Evolutionary conservation across 1,140 invertebrate genomes (phyloP).

Genomic region (Apis florea): DNA sequence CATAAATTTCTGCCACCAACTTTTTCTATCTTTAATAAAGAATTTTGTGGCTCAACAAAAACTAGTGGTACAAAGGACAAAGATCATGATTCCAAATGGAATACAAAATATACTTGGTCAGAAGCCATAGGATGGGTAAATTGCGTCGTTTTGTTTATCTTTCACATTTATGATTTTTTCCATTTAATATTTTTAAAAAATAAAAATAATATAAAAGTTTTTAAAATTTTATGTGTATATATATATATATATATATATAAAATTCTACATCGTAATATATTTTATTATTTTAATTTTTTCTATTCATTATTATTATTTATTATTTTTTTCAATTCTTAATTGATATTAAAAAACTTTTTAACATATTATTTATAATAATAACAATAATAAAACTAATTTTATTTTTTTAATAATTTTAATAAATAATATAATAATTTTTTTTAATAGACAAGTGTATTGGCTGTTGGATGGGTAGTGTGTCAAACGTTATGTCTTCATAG

Average conservation of each 20-base stretch:
- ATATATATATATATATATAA: neutral
- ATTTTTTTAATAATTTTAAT: neutral
- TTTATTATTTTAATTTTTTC: neutral
- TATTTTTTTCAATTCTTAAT: neutral
- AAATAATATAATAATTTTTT: slow-evolving; percentile 27
- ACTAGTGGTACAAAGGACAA: slow-evolving; percentile 59
- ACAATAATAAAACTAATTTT: neutral
- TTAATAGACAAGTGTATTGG: slow-evolving; percentile 69
- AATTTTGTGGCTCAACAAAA: slow-evolving; percentile 58
- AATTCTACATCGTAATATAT: neutral
- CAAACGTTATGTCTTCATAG: slow-evolving; percentile 63
- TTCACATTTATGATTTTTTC: slow-evolving; percentile 8
- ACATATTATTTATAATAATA: neutral
- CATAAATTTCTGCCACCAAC: slow-evolving; percentile 57
- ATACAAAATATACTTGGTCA: slow-evolving; percentile 67
- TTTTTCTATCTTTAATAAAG: slow-evolving; percentile 51
- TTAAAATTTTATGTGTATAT: neutral
- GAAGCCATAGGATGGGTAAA: slow-evolving; percentile 75
- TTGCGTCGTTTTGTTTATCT: slow-evolving; percentile 20
- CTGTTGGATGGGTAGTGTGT: slow-evolving; percentile 66
- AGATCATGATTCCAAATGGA: slow-evolving; percentile 61
- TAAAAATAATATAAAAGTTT: neutral
- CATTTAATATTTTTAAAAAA: neutral
- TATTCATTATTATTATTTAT: neutral
- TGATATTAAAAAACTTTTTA: neutral